Evolutionary conservation across 2,113 vertebrate genomes (phyloP).

Genomic region (Emydura subglobosa): DNA sequence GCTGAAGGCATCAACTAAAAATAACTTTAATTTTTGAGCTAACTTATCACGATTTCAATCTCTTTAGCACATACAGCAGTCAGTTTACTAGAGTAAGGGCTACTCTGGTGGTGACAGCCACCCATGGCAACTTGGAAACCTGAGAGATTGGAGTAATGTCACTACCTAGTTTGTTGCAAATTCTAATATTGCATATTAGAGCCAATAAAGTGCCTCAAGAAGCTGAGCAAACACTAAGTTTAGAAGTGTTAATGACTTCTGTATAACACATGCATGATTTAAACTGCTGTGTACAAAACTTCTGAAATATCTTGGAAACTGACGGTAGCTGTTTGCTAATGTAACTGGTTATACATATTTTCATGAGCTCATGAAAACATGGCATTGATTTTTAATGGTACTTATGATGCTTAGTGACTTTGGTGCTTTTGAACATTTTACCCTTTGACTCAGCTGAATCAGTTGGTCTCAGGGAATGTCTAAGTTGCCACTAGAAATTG

Average conservation of each 20-base stretch:
- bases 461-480: background rate
- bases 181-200: background rate
- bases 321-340: background rate
- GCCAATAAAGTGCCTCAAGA: background rate
- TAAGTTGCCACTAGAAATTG: background rate
- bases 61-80: background rate
- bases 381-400: rapidly evolving
- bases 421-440: background rate
- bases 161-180: background rate
- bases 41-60: background rate
- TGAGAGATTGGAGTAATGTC: background rate
- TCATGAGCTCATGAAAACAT: background rate
- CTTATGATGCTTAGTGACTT: background rate
- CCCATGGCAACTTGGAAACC: background rate
- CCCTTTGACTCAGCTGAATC: background rate
- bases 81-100: background rate
- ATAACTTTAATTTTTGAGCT: background rate
- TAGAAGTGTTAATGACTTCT: background rate
- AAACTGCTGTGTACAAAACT: background rate
- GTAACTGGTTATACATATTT: rapidly evolving
- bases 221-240: background rate
- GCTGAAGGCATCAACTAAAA: background rate
- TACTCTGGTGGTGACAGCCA: background rate
- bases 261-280: background rate
- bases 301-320: background rate